phyloP scores from a whole-genome alignment of 2,888 invertebrate genomes.

The Sycophila texana region DNA sequence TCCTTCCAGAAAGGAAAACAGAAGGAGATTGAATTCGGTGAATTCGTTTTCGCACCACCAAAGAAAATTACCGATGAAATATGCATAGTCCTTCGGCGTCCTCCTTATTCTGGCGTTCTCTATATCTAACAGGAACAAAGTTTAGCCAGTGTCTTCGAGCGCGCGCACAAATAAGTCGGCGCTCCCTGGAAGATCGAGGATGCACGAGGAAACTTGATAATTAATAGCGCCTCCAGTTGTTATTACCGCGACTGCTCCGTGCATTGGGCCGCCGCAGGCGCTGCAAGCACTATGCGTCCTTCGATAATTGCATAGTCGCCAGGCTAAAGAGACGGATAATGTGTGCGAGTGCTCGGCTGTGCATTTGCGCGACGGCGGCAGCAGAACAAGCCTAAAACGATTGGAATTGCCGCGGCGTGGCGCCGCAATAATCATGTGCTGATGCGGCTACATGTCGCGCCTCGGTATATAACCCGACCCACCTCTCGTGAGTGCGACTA shows the following conservation, averaged over 20 bases:
- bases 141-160: not conserved
- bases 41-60: not conserved
- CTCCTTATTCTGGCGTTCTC: not conserved
- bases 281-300: not conserved
- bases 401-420: slow-evolving; percentile 10
- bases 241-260: not conserved
- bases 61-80: slow-evolving; percentile 4
- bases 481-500: too few species aligned
- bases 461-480: not conserved
- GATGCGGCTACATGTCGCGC: slow-evolving; percentile 9
- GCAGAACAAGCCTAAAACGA: slow-evolving; percentile 15
- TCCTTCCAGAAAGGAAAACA: not conserved
- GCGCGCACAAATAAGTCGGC: not conserved
- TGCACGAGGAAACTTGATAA: slow-evolving; percentile 2
- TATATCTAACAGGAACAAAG: not conserved
- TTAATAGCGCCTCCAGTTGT: slow-evolving; percentile 24
- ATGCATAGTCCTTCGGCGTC: slow-evolving; percentile 6
- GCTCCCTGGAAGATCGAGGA: not conserved
- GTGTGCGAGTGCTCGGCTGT: not conserved
- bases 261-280: not conserved
- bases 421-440: slow-evolving; percentile 31
- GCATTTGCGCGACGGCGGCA: not conserved
- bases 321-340: slow-evolving; percentile 15
- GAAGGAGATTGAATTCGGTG: not conserved
- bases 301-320: slow-evolving; percentile 19